Evolutionary conservation across 2,888 invertebrate genomes (phyloP), one percentile per base, ranked within the genome.

Genomic region (Mesorhabditis spiculigera): DNA sequence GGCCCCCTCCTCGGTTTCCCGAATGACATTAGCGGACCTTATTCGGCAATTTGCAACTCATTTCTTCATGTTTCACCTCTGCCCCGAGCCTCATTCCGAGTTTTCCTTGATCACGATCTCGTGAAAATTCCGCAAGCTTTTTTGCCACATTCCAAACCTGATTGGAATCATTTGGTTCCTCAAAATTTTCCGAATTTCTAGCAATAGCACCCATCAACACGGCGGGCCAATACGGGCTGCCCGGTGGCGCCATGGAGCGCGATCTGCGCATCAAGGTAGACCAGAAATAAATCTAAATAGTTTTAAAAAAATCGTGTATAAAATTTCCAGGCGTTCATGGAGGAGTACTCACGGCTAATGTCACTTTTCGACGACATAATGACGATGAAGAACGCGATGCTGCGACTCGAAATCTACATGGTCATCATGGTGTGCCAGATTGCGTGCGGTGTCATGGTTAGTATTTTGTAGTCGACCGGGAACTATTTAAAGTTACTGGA

Each of bases 351-450:
- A 6, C 70, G 76, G 13, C 71, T 78, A 43, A 75, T 76, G 1
- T 73, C 72, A 50, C 50, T 78, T 6, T 78, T 78, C 68, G 78
- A 78, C 63, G 78, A 78, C 63, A 78, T 78, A 41, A 71, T 78
- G 0, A 71, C 76, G 5, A 78, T 78, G 78, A 78, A 74, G 70
- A 75, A 78, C 41, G 73, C 75, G 16, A 78, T 78, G 78, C 71
- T 71, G 16, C 74, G 78, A 45, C 71, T 78, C 16, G 78, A 78
- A 63, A 75, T 73, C 62, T 78, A 78, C 66, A 78, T 78, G 78
- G 73, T 78, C 42, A 76, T 78, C 43, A 78, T 78, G 78, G 78
- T 78, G 8, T 72, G 74, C 62, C 78, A 78, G 67, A 75, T 78
- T n/a, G 71, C 73, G 10, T 73, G 68, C 5, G 76, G 75, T 58